Conservation (phyloP, 2,113 vertebrate genomes). For the Brachypodius melanocephalos region DNA sequence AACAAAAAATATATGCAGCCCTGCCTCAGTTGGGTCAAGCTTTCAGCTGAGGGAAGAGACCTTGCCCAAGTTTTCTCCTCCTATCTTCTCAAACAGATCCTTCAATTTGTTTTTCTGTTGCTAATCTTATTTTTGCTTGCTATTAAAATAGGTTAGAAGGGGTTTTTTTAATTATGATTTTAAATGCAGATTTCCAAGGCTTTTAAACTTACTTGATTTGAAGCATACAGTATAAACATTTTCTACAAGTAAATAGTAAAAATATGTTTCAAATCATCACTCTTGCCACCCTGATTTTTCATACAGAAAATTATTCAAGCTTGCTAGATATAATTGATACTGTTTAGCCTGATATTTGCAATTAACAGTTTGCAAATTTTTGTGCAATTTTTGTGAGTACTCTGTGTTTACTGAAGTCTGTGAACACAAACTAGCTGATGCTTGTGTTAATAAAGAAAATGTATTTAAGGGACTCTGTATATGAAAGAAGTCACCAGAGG, state of each 20-base stretch:
- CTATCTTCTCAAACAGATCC: rapidly evolving
- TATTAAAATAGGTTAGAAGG: neutral
- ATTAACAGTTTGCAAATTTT: neutral
- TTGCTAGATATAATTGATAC: neutral
- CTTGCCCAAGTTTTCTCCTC: neutral
- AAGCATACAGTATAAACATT: neutral
- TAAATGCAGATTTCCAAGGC: neutral
- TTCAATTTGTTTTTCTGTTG: neutral
- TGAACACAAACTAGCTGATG: neutral
- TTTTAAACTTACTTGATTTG: neutral
- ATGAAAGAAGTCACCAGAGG: neutral
- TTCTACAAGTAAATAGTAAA: neutral
- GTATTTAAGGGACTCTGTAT: neutral
- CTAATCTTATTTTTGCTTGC: neutral
- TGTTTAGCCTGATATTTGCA: neutral
- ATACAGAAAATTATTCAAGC: neutral
- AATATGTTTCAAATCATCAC: neutral
- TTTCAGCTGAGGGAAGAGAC: neutral
- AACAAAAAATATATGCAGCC: neutral
- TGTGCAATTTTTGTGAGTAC: neutral
- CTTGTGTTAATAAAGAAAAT: neutral
- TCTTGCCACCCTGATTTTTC: neutral
- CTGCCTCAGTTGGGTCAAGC: rapidly evolving
- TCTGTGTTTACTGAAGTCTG: neutral
- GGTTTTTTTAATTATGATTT: neutral